Percentiles rank a stretch among this genome's conserved stretches.
Evolutionary conservation across 2,113 vertebrate species (phyloP).

Genomic region (Orthonyx spaldingii): DNA sequence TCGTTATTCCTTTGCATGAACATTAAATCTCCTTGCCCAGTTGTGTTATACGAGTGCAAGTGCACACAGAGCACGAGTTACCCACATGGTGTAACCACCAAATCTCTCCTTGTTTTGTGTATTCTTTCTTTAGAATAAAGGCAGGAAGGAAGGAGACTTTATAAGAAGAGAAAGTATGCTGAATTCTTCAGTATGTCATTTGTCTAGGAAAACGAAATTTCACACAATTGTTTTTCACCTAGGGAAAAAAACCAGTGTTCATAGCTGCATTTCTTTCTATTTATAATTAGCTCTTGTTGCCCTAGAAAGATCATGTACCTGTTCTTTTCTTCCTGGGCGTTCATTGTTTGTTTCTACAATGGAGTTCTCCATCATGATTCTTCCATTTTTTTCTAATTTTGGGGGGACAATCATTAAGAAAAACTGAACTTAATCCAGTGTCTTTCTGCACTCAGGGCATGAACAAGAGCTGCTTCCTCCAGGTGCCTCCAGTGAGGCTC

Average conservation of each 20-base stretch:
- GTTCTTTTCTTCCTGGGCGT: neutral
- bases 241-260: neutral
- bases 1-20: neutral
- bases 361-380: neutral
- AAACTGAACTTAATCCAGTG: neutral
- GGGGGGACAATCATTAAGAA: neutral
- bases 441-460: neutral
- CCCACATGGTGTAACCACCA: neutral
- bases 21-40: neutral
- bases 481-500: neutral
- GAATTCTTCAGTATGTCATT: neutral
- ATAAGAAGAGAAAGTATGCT: neutral
- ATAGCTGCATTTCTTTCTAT: neutral
- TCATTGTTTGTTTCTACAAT: neutral
- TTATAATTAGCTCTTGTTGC: neutral
- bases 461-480: neutral
- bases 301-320: neutral
- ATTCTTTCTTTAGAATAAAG: neutral
- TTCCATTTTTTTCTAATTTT: neutral
- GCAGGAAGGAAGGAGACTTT: neutral
- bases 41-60: neutral
- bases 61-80: neutral
- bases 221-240: neutral
- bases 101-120: neutral
- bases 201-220: neutral